These are phyloP conservation scores for Drosophila prolongata DNA, from an alignment of 2,888 invertebrate genomes.

Conservation along the genomic window DNA sequence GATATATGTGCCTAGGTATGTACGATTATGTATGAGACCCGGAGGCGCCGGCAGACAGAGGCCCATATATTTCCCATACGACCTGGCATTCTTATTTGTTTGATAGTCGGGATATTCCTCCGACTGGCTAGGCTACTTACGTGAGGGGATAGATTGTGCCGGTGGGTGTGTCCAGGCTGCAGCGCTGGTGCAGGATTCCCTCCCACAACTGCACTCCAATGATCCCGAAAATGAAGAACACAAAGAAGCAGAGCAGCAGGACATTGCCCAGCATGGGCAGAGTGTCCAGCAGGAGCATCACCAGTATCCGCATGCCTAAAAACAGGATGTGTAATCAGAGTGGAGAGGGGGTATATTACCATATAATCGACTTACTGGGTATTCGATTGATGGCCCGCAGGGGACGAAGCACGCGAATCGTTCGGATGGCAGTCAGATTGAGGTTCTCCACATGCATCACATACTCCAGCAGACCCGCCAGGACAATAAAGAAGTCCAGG, in stretches of 20 bases:
- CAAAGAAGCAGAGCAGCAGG: constrained; percentile 98
- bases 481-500: constrained; percentile 98
- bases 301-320: constrained; percentile 97
- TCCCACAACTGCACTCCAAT: constrained; percentile 99
- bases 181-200: constrained; percentile 97
- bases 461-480: constrained; percentile 96
- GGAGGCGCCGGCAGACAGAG: constrained; percentile 52
- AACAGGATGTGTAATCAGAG: no score
- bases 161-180: constrained; percentile 91
- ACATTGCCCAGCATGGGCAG: constrained; percentile 99
- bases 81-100: neutral
- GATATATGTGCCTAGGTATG: constrained; percentile 19
- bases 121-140: constrained; percentile 87
- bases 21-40: constrained; percentile 38
- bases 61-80: constrained; percentile 39
- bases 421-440: constrained; percentile 98
- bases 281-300: constrained; percentile 99
- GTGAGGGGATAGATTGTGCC: constrained; percentile 90
- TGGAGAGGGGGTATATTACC: no score
- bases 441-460: constrained; percentile 98
- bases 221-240: constrained; percentile 99
- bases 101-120: neutral
- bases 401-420: constrained; percentile 98
- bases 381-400: constrained; percentile 99
- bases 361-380: constrained; percentile 92